Percentiles rank a stretch among this genome's conserved stretches.
Evolutionary conservation across 2,113 vertebrate genomes (phyloP).

Genomic region (Nymphicus hollandicus): DNA sequence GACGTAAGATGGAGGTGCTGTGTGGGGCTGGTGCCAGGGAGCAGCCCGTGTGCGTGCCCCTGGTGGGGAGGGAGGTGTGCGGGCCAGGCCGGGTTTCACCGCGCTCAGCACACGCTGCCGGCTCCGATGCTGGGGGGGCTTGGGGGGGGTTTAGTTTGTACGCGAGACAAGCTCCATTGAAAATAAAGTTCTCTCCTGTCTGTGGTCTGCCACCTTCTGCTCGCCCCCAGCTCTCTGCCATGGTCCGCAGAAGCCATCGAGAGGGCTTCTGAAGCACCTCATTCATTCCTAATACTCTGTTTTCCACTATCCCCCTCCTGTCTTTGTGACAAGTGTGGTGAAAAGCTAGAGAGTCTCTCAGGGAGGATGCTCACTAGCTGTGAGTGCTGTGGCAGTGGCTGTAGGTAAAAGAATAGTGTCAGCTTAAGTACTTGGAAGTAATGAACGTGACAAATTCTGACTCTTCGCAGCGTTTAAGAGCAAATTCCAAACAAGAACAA

Average conservation of each 20-base stretch:
- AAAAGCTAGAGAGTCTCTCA: background rate
- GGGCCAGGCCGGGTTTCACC: background rate
- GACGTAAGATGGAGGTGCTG: constrained; percentile 18
- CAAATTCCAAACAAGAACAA: background rate
- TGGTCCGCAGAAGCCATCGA: background rate
- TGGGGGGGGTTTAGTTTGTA: background rate
- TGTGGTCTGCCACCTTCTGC: constrained; percentile 35
- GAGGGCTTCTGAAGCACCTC: background rate
- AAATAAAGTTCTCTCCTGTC: constrained; percentile 54
- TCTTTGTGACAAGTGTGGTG: background rate
- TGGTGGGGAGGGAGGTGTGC: background rate
- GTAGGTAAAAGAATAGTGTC: background rate
- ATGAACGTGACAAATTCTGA: background rate
- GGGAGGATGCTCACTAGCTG: background rate
- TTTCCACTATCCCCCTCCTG: background rate
- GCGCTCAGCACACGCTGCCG: background rate
- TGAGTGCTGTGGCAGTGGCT: background rate
- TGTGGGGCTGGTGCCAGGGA: background rate
- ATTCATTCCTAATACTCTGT: background rate
- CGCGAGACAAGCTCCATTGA: background rate
- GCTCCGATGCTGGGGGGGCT: background rate
- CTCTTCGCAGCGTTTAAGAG: background rate
- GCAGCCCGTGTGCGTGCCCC: background rate
- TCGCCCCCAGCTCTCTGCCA: background rate
- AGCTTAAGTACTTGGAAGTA: background rate